Evolutionary conservation across 1,140 invertebrate species (phyloP), one percentile per base, ranked within the genome.

Genomic region (Anastrepha obliqua): DNA sequence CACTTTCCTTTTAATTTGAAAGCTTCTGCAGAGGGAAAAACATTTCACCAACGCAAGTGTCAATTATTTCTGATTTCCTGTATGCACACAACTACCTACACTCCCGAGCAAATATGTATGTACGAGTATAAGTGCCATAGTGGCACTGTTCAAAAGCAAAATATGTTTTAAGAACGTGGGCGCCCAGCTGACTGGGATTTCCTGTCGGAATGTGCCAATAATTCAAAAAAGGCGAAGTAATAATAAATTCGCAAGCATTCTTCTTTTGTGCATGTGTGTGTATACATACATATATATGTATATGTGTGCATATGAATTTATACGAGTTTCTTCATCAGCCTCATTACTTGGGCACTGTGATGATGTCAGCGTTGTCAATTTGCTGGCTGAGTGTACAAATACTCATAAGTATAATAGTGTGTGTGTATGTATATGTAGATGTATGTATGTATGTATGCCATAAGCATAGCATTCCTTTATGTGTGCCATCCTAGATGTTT

Each of bases 111-210:
- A 6, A 29, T 39, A 29, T 29, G 29, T 29, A 29, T 29, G 29
- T 29, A 29, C 29, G 29, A 29, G 29, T 29, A 29, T 29, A 29
- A 29, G 29, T 29, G 29, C 0, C 29, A 29, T 29, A 29, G 0
- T 29, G 29, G 1, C 29, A 29, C 29, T 29, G n/a, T 67, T 29
- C 0, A 11, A 81, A 81, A 81, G 2, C 3, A 81, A 78, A 81
- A 55, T 29, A 29, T 29, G 11, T 2, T 55, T 6, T 81, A 17
- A 3, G 17, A 81, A 6, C 9, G 74, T 51, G 11, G 74, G 74
- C 74, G 47, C 42, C 74, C n/a, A 81, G 55, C n/a, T 13, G 74
- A 81, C 74, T 81, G n/a, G 9, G n/a, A 81, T n/a, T 81, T 81
- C 74, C 42, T 81, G 74, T 11, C 51, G 44, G 47, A 29, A 51